A percentile compares a stretch with the other conserved stretches of the same genome.
Conservation (phyloP, 2,797 vertebrate species). For the Astyanax mexicanus region DNA sequence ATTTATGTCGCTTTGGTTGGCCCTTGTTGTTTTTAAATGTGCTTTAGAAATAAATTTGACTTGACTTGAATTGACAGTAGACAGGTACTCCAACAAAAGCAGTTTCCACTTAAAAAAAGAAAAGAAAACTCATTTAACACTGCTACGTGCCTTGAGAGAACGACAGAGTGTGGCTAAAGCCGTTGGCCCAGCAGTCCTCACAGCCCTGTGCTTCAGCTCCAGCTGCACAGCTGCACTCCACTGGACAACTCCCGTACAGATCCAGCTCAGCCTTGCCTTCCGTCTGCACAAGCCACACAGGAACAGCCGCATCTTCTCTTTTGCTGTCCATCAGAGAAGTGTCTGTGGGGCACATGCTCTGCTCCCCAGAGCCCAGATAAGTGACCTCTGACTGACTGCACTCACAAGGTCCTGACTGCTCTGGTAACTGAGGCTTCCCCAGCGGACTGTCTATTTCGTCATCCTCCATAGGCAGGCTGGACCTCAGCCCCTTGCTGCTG, state of each 20-base stretch:
- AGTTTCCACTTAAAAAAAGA: too few species aligned
- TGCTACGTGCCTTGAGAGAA: constrained; percentile 48
- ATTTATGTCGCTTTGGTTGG: too few species aligned
- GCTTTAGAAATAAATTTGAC: too few species aligned
- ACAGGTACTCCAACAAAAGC: too few species aligned
- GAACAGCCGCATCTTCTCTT: not conserved
- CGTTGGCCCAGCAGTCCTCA: constrained; percentile 67
- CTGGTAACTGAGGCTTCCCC: not conserved
- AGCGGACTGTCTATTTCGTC: constrained; percentile 64
- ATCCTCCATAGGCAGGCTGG: constrained; percentile 71
- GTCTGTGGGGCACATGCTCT: not conserved
- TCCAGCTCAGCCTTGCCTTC: constrained; percentile 38
- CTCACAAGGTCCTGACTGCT: constrained; percentile 60
- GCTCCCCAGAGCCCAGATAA: constrained; percentile 56
- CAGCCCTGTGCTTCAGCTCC: constrained; percentile 52
- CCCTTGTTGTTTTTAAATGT: too few species aligned
- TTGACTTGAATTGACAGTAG: too few species aligned
- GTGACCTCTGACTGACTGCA: constrained; percentile 77
- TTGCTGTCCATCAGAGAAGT: not conserved
- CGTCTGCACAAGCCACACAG: not conserved
- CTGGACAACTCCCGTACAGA: constrained; percentile 60
- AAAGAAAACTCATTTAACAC: too few species aligned
- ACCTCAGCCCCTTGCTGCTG: constrained; percentile 8
- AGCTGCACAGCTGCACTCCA: constrained; percentile 67
- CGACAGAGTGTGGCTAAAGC: constrained; percentile 47